Evolutionary conservation across 2,888 invertebrate genomes (phyloP).

Genomic region (Tineola bisselliella): DNA sequence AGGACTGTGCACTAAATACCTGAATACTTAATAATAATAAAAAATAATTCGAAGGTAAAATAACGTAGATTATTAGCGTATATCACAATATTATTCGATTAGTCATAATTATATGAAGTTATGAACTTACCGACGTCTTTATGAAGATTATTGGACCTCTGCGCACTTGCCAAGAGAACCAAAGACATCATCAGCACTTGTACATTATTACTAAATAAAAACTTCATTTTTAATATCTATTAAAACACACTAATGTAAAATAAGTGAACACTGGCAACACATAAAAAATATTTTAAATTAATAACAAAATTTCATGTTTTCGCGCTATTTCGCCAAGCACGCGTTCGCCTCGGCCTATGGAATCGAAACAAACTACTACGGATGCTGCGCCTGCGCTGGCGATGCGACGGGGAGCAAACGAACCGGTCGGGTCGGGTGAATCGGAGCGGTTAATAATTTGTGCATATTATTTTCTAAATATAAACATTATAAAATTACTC

Average conservation of each 20-base stretch:
- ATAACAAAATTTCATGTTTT: slow-evolving; percentile 45
- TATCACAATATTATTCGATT: neutral
- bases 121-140: slow-evolving; percentile 51
- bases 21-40: no score
- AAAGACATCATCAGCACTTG: slow-evolving; percentile 49
- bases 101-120: neutral
- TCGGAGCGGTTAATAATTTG: neutral
- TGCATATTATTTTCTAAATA: neutral
- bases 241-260: slow-evolving; percentile 14
- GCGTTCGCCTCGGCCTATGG: slow-evolving; percentile 22
- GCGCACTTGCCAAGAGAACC: slow-evolving; percentile 52
- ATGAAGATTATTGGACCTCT: slow-evolving; percentile 43
- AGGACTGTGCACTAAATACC: no score
- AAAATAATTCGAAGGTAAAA: no score
- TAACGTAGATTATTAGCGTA: no score
- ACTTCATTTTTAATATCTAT: slow-evolving; percentile 35
- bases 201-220: slow-evolving; percentile 39
- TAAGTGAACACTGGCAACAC: slow-evolving; percentile 14
- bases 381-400: slow-evolving; percentile 20
- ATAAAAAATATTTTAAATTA: slow-evolving; percentile 21
- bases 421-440: neutral
- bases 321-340: slow-evolving; percentile 32
- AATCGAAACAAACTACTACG: slow-evolving; percentile 18
- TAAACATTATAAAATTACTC: no score
- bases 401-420: neutral